Evolutionary conservation across 2,888 invertebrate species (phyloP), one percentile per base, ranked within the genome.

Genomic region (Noctua comes): DNA sequence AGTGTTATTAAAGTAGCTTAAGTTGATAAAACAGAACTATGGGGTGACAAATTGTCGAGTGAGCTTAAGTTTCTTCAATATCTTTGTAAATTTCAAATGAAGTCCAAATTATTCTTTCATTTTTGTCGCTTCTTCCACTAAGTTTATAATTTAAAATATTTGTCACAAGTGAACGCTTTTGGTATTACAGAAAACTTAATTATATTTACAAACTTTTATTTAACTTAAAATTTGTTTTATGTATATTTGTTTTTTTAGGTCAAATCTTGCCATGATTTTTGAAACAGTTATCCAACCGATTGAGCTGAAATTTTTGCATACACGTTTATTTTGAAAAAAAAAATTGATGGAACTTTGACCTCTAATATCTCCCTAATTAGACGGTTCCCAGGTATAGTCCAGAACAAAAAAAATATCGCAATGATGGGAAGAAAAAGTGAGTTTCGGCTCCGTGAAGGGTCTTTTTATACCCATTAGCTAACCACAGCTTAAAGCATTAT

Each of bases 401-500:
- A 51, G 21, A 54, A 40, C 40, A 2, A 54, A 54, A 54, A 54
- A 24, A 8, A 10, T 6, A 51, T 24, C 54, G 24, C 10, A 24
- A 54, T 24, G 54, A 10, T 10, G 10, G 51, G 51, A 13, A 5
- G n/a, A 13, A 16, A 2, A 59, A 27, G 27, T 16, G 7, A 3
- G 6, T 57, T 6, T 57, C 59, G 6, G 27, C 16, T 7, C 5
- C 16, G 59, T 27, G 27, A 16, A 27, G 16, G 59, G 27, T 16
- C 2, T 16, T 27, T 59, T 27, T 27, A 13, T 2, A 16, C 27
- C 6, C 2, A 16, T 2, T 7, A n/a, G 1, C 16, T 18, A 31
- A 21, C 64, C 36, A 64, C 64, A 83, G 51, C 36, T 18, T 40
- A 36, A 13, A 62, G n/a, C 7, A 48, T 27, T 68, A 73, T 31